Evolutionary conservation across 2,113 vertebrate genomes (phyloP).

Genomic region (Recurvirostra avosetta): DNA sequence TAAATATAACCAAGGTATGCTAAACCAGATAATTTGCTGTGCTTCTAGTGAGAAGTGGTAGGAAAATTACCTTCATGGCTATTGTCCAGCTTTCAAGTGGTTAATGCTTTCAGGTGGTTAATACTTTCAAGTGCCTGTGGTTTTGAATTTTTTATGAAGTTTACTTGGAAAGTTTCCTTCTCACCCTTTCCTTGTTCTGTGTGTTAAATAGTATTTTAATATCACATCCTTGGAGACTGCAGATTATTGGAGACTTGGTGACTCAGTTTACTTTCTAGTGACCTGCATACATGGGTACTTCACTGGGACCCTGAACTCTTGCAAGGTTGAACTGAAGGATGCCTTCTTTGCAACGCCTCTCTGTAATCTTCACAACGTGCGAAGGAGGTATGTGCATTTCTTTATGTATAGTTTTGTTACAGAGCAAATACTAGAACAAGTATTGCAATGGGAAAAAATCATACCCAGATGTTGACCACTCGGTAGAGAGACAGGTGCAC

Average conservation of each 20-base stretch:
- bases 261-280: background rate
- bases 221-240: background rate
- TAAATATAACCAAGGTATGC: background rate
- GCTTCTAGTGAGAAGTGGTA: background rate
- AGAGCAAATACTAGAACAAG: background rate
- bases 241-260: background rate
- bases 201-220: background rate
- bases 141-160: background rate
- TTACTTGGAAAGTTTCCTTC: background rate
- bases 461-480: background rate
- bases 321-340: background rate
- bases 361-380: background rate
- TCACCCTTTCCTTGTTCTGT: background rate
- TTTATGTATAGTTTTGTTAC: background rate
- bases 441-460: background rate
- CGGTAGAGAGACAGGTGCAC: background rate
- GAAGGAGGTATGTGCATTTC: background rate
- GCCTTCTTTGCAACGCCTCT: background rate
- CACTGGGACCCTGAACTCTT: background rate
- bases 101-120: background rate
- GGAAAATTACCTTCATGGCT: background rate
- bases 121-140: background rate
- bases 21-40: background rate
- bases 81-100: background rate
- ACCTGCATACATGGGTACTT: background rate